Percentiles rank a stretch among this genome's conserved stretches.
These are phyloP conservation scores for Centrocercus urophasianus DNA, from an alignment of 2,113 vertebrate genomes.

Conservation along the genomic window DNA sequence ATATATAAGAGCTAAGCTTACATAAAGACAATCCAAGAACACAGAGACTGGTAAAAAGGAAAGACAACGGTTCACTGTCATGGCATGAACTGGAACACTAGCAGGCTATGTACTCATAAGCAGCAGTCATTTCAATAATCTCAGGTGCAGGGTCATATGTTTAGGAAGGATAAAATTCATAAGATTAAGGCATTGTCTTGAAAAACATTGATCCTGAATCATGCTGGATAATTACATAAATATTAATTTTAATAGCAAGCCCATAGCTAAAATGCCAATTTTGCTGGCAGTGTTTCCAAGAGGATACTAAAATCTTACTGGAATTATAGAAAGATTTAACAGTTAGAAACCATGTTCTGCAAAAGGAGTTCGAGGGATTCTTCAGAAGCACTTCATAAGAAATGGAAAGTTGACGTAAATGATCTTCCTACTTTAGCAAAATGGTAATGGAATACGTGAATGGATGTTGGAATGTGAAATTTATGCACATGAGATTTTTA, in stretches of 20 bases:
- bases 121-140: background rate
- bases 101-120: background rate
- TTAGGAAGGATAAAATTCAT: background rate
- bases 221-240: background rate
- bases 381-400: background rate
- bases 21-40: background rate
- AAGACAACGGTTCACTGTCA: background rate
- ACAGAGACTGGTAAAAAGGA: background rate
- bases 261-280: background rate
- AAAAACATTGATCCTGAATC: background rate
- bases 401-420: background rate
- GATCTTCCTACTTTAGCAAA: background rate
- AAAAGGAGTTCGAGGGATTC: background rate
- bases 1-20: background rate
- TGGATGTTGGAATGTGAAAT: background rate
- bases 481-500: background rate
- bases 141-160: background rate
- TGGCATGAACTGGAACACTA: background rate
- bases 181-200: background rate
- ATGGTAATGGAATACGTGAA: background rate
- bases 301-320: background rate
- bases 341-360: background rate
- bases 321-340: background rate
- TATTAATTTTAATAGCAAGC: background rate
- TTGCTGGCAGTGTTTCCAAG: background rate